Evolutionary conservation across 2,888 invertebrate species (phyloP), one percentile per base, ranked within the genome.

Genomic region (Ectemnius lituratus): DNA sequence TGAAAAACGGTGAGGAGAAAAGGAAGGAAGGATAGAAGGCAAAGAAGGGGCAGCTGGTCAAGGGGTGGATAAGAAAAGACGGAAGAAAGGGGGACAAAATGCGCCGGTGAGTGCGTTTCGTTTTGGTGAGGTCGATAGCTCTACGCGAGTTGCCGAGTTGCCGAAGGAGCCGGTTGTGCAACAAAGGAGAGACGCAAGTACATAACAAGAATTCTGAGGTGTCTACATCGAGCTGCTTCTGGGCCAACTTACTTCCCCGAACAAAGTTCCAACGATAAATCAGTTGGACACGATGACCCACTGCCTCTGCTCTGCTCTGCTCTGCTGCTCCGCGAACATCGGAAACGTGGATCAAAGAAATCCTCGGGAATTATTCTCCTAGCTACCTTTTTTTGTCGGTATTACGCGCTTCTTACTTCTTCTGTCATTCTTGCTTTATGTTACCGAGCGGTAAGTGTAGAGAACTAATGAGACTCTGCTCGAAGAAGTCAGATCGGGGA

Each of bases 41-140:
- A 23, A 23, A 3, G 6, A 46, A 58, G 46, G 23, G 23, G 58
- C n/a, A 59, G 57, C 57, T 18, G 47, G 28, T 47, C 28, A 18
- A 37, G 37, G 64, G 28, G 56, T 57, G 56, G 23, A 20, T n/a
- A 46, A 37, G 20, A 63, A 67, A 69, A 65, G 58, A 70, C 59
- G 58, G 62, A 70, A 74, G 73, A 52, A 64, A 67, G 60, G 62
- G 68, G 69, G 62, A 56, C 62, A 59, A 61, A 72, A 68, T 56
- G 66, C 62, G 45, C 69, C 72, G 70, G 62, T 13, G 52, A 52
- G 52, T 37, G 52, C 23, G 23, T 23, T 23, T 23, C 2, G 23
- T 23, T 62, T 73, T 78, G 75, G 78, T 78, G 73, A 78, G 83
- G 80, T 85, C 82, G 82, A 85, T 85, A 85, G 83, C 82, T 85